phyloP scores from a whole-genome alignment of 2,888 invertebrate species.

The Cacoxenus indagator region DNA sequence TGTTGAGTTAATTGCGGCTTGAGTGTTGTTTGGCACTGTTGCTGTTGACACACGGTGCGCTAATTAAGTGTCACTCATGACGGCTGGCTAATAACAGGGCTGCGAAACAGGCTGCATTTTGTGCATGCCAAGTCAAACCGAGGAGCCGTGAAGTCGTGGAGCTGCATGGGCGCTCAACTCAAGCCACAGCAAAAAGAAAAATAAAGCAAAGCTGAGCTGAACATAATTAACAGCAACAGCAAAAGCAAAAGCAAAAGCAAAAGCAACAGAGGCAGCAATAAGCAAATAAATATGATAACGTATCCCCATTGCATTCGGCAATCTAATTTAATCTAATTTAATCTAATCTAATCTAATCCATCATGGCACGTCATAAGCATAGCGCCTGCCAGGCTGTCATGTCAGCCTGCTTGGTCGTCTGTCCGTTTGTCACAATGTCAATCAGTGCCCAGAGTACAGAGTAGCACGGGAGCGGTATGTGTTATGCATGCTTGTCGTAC shows the following conservation, averaged over 20 bases:
- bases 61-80: constrained; percentile 6
- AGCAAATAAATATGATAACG: neutral
- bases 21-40: neutral
- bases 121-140: neutral
- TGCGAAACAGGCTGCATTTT: neutral
- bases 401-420: neutral
- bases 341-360: constrained; percentile 6
- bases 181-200: neutral
- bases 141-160: too few relatives aligned
- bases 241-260: neutral
- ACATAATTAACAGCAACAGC: neutral
- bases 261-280: neutral
- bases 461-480: too few relatives aligned
- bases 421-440: too few relatives aligned
- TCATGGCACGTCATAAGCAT: constrained; percentile 15
- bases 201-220: neutral
- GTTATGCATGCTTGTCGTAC: too few relatives aligned
- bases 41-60: neutral
- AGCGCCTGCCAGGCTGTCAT: neutral
- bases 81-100: neutral
- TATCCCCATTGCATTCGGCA: too few relatives aligned
- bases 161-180: neutral
- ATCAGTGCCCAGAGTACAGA: too few relatives aligned
- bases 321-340: too few relatives aligned
- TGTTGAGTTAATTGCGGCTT: neutral